Evolutionary conservation across 2,797 vertebrate genomes (phyloP).

Genomic region (Acanthurus lineatus): DNA sequence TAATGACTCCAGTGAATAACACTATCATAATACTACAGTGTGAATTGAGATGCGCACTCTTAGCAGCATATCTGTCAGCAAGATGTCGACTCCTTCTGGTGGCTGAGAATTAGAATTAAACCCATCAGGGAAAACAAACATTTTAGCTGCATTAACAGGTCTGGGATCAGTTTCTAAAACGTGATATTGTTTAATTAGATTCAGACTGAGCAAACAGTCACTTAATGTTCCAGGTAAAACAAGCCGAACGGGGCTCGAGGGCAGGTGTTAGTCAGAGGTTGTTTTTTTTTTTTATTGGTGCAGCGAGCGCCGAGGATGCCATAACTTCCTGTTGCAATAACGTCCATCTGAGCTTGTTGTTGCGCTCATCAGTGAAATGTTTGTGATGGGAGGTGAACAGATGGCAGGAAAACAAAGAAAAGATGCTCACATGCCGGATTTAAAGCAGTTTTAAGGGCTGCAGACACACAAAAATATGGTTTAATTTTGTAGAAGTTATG

Average conservation of each 20-base stretch:
- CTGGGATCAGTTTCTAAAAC: background rate
- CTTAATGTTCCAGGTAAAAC: no score
- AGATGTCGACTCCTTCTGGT: conserved; percentile 3
- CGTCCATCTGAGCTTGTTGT: background rate
- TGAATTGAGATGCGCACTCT: background rate
- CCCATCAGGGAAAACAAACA: background rate
- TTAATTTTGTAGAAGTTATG: no score
- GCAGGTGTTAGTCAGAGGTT: background rate
- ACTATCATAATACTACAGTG: conserved; percentile 1
- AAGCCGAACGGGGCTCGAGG: background rate
- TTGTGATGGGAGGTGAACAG: background rate
- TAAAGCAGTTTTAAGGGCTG: background rate
- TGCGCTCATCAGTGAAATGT: background rate
- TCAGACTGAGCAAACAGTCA: background rate
- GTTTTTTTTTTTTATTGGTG: background rate
- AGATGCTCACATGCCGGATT: background rate
- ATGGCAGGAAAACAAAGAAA: background rate
- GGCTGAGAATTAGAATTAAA: conserved; percentile 12
- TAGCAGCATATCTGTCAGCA: background rate
- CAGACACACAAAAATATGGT: no score
- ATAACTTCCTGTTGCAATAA: background rate
- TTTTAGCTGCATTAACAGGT: background rate
- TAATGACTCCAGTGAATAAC: conserved; percentile 15
- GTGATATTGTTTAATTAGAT: background rate
- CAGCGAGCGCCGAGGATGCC: background rate